These are phyloP conservation scores for Crematogaster levior DNA, from an alignment of 2,888 invertebrate genomes.

Conservation along the genomic window DNA sequence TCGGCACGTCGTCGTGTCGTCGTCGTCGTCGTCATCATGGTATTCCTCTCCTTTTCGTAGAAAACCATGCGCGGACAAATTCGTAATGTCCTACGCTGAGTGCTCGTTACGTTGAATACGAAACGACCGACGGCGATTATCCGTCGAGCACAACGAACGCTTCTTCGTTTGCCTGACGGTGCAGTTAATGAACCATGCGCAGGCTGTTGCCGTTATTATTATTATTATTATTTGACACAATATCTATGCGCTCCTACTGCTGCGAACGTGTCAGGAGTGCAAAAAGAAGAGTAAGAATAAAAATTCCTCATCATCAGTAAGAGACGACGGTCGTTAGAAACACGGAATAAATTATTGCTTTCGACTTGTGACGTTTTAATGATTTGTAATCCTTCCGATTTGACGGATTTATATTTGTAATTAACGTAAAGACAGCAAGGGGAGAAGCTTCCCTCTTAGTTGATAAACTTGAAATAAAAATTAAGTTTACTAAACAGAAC, in stretches of 20 bases:
- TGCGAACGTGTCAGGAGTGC: too few relatives aligned
- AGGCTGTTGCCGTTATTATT: conserved; percentile 14
- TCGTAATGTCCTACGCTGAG: conserved; percentile 63
- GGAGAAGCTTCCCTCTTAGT: neutral
- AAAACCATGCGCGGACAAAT: conserved; percentile 71
- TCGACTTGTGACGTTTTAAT: neutral
- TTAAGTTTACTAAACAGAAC: neutral
- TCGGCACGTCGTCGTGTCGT: conserved; percentile 34
- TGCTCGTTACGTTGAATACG: conserved; percentile 59
- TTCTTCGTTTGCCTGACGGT: conserved; percentile 15
- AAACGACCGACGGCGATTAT: conserved; percentile 48
- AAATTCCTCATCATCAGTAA: neutral
- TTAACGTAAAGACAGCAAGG: too few relatives aligned
- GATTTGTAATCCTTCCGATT: neutral
- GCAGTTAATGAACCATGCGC: neutral
- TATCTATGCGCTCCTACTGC: neutral
- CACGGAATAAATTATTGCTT: neutral
- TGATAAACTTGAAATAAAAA: neutral
- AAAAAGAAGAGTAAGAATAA: neutral
- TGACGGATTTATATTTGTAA: neutral
- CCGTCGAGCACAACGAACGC: neutral
- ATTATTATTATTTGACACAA: conserved; percentile 5
- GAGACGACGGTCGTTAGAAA: neutral
- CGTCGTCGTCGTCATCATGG: too few relatives aligned
- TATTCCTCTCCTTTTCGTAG: conserved; percentile 69